Percentiles rank a stretch among this genome's conserved stretches.
phyloP scores from a whole-genome alignment of 2,797 vertebrate genomes.

The Pterois miles region DNA sequence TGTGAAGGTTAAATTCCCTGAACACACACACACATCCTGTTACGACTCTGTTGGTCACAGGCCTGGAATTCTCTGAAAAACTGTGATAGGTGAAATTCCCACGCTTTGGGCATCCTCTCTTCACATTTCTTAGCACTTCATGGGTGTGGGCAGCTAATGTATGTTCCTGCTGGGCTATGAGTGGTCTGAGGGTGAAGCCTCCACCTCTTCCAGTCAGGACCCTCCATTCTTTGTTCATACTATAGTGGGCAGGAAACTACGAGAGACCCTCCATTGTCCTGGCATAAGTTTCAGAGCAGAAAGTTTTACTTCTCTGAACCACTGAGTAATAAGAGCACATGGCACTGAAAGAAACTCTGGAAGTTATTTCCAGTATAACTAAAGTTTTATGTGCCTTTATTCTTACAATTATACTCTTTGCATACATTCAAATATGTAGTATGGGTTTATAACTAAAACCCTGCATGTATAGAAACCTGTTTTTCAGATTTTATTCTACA shows the following conservation, averaged over 20 bases:
- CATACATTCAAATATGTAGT: neutral
- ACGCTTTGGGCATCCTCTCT: constrained; percentile 57
- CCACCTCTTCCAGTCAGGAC: constrained; percentile 39
- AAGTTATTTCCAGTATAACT: neutral
- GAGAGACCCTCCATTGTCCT: constrained; percentile 32
- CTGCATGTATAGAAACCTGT: neutral
- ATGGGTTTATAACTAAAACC: neutral
- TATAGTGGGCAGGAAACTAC: constrained; percentile 64
- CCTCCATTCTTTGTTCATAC: constrained; percentile 27
- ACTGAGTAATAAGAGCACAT: neutral
- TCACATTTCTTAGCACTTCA: constrained; percentile 36
- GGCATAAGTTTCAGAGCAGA: constrained; percentile 26
- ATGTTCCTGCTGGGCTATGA: constrained; percentile 32
- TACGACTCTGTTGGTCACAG: constrained; percentile 48
- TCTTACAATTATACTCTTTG: neutral
- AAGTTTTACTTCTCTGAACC: constrained; percentile 15
- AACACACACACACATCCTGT: constrained; percentile 53
- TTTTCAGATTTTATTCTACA: neutral
- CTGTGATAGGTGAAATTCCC: constrained; percentile 66
- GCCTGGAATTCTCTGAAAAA: constrained; percentile 58
- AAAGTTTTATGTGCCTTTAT: neutral
- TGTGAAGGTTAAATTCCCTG: constrained; percentile 40
- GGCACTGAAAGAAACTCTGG: neutral
- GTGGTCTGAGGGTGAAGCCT: constrained; percentile 30
- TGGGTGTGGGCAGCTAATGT: constrained; percentile 30